Base-by-base conservation (phyloP, 2,797 vertebrate species). In the Acanthiza pusilla region DNA sequence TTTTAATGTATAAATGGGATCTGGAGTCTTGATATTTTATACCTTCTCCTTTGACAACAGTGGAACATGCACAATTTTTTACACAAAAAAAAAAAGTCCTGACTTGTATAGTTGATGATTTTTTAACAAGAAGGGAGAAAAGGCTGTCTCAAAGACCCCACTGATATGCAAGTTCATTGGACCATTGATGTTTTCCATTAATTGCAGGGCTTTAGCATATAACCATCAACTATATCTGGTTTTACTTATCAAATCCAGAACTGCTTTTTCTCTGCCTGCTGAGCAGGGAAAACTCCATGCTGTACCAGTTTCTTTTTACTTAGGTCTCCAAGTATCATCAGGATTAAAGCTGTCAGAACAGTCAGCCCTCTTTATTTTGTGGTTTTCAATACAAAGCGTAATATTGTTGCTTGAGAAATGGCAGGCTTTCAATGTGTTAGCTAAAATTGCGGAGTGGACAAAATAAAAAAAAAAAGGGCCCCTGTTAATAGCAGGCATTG, bases 171-270 rank as follows among this genome's bases (percentile, higher is more conserved):
- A 73, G 82, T 89, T 97, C 95, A 84, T 94, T 94, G 95, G 94
- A 73, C 78, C 32, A 13, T 96, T 94, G 92, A 96, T 96, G 94
- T 87, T 97, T 97, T 91, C 95, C 96, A 98, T 98, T 97, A 93
- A 97, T 98, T 98, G 95, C 90, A 95, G 95, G 84, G 89, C 94
- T 96, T 97, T 97, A 96, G 94, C 91, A 85, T 96, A 88, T 94
- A 97, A 95, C 96, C 91, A 96, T 97, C 66, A 82, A 87, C 73
- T 96, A 75, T 88, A 97, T 98, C 97, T 98, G 98, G 82, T 97
- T 98, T 97, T 97, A 96, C 97, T 98, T 98, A 98, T 98, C 97
- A 97, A 97, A 80, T 95, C 97, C 97, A 98, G 97, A 98, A 96
- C 97, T 97, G 94, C 92, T 94, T 97, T 98, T 98, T 97, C 95